Evolutionary conservation across 2,888 invertebrate genomes (phyloP).

Genomic region (Leptinotarsa haldemani): DNA sequence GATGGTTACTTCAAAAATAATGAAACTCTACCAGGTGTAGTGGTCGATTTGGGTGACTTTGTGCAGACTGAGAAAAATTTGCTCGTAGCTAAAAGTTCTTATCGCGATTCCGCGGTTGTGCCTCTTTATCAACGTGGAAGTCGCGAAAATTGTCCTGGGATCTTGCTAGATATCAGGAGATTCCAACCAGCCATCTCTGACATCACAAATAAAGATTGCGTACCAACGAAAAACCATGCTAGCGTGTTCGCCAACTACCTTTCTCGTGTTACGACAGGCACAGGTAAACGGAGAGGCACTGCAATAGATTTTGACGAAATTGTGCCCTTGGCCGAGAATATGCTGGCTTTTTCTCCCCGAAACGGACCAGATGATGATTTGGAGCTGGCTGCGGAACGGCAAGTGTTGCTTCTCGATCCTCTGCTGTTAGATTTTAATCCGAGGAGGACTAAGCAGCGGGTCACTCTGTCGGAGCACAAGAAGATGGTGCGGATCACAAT

Average conservation of each 20-base stretch:
- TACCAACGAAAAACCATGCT: conserved; percentile 31
- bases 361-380: conserved; percentile 25
- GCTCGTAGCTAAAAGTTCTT: conserved; percentile 30
- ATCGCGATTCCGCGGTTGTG: conserved; percentile 44
- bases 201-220: conserved; percentile 21
- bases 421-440: conserved; percentile 67
- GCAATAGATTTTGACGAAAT: conserved; percentile 60
- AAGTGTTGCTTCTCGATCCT: conserved; percentile 67
- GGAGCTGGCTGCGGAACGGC: conserved; percentile 46
- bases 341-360: conserved; percentile 29
- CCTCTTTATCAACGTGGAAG: conserved; percentile 43
- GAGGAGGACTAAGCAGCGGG: conserved; percentile 54
- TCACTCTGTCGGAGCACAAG: conserved; percentile 64
- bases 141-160: no score
- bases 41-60: conserved; percentile 45
- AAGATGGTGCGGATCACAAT: conserved; percentile 70
- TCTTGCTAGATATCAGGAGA: neutral
- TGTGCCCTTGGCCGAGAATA: conserved; percentile 55
- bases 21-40: conserved; percentile 46
- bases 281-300: conserved; percentile 42
- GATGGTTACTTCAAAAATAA: conserved; percentile 57
- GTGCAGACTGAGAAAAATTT: conserved; percentile 48
- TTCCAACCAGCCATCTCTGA: neutral
- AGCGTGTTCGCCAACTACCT: conserved; percentile 38
- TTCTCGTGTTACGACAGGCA: conserved; percentile 40